A percentile compares a stretch with the other conserved stretches of the same genome.
Conservation (phyloP, 2,113 vertebrate species). For the Hippopotamus amphibius region DNA sequence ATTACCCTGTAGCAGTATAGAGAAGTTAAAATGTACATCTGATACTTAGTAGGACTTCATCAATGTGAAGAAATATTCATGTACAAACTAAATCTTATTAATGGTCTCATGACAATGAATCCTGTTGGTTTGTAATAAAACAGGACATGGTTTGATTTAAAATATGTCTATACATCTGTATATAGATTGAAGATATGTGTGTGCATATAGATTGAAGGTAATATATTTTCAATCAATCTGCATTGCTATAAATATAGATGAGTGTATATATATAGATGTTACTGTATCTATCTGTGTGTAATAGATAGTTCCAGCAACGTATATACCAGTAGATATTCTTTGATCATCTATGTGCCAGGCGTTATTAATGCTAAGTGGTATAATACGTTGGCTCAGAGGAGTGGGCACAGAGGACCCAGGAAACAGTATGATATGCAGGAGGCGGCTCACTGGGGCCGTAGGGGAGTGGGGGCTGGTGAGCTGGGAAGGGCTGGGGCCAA, state of each 20-base stretch:
- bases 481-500: background rate
- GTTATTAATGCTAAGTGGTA: background rate
- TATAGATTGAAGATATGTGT: background rate
- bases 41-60: background rate
- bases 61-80: background rate
- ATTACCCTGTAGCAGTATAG: background rate
- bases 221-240: constrained; percentile 16
- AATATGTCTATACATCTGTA: background rate
- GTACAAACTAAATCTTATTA: background rate
- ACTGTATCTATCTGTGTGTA: background rate
- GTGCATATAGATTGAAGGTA: background rate
- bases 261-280: background rate
- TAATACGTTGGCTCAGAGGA: background rate
- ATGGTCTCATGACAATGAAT: background rate
- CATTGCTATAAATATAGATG: background rate
- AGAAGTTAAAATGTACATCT: constrained; percentile 27
- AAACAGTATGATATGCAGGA: background rate
- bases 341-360: background rate
- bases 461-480: background rate
- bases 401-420: background rate
- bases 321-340: background rate
- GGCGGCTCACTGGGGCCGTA: background rate
- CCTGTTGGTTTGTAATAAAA: constrained; percentile 43
- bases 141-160: background rate
- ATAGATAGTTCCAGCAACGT: background rate